Percentiles rank a stretch among this genome's conserved stretches.
Evolutionary conservation across 2,888 invertebrate species (phyloP).

Genomic region (Aspidiotus destructor): DNA sequence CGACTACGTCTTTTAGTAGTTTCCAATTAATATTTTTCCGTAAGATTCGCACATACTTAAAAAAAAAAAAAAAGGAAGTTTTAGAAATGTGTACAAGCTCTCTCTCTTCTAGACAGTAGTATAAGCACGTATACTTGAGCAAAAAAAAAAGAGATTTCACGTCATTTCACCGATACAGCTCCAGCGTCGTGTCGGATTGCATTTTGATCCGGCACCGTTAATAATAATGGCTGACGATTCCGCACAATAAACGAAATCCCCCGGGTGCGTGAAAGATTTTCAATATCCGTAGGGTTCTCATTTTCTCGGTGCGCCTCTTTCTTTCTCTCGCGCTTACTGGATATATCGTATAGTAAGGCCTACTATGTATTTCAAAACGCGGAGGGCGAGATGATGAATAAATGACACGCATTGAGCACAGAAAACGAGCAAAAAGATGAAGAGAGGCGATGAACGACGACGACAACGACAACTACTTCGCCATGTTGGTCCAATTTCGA

Average conservation of each 20-base stretch:
- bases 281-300: slow-evolving; percentile 28
- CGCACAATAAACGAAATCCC: slow-evolving; percentile 30
- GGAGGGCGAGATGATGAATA: slow-evolving; percentile 23
- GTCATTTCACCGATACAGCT: too few relatives aligned
- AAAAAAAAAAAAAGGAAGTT: too few relatives aligned
- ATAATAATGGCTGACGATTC: slow-evolving; percentile 31
- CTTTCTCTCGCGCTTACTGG: too few relatives aligned
- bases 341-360: too few relatives aligned
- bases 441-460: slow-evolving; percentile 19
- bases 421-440: slow-evolving; percentile 9
- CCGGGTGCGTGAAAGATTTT: slow-evolving; percentile 29
- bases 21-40: too few relatives aligned
- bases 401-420: slow-evolving; percentile 24
- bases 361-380: neutral
- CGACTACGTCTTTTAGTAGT: too few relatives aligned
- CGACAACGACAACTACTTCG: slow-evolving; percentile 12
- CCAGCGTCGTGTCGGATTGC: slow-evolving; percentile 22
- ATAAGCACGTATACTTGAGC: too few relatives aligned
- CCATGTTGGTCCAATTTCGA: neutral
- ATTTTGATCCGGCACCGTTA: slow-evolving; percentile 29
- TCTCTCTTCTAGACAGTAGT: too few relatives aligned
- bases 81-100: too few relatives aligned
- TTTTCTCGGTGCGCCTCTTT: neutral
- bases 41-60: too few relatives aligned
- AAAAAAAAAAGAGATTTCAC: too few relatives aligned